Evolutionary conservation across 2,113 vertebrate species (phyloP).

Genomic region (Phylloscopus trochiloides): DNA sequence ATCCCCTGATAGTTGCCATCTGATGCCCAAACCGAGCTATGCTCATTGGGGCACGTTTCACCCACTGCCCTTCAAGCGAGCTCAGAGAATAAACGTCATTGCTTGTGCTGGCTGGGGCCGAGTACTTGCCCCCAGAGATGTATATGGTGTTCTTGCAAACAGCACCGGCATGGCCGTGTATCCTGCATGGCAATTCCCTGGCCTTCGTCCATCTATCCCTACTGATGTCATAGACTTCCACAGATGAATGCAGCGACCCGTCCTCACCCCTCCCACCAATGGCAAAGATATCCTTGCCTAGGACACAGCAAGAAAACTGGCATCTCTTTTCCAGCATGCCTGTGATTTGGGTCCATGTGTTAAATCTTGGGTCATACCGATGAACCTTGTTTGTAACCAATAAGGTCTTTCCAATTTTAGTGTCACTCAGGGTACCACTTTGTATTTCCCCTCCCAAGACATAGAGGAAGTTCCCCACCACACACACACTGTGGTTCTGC

Average conservation of each 20-base stretch:
- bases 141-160: slow-evolving; percentile 79
- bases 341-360: slow-evolving; percentile 78
- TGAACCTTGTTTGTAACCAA: slow-evolving; percentile 78
- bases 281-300: slow-evolving; percentile 79
- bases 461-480: slow-evolving; percentile 88
- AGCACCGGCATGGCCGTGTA: slow-evolving; percentile 85
- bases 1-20: slow-evolving; percentile 80
- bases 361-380: slow-evolving; percentile 90
- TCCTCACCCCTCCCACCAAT: slow-evolving; percentile 80
- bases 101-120: slow-evolving; percentile 71
- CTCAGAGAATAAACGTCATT: slow-evolving; percentile 79
- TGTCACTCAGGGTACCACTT: neutral
- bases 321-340: slow-evolving; percentile 84
- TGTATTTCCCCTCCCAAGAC: slow-evolving; percentile 86
- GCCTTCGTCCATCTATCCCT: slow-evolving; percentile 80
- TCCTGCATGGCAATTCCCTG: slow-evolving; percentile 71
- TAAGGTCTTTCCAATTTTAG: neutral
- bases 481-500: slow-evolving; percentile 83
- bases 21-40: slow-evolving; percentile 90
- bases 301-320: slow-evolving; percentile 85
- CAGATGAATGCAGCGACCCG: slow-evolving; percentile 73
- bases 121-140: slow-evolving; percentile 84
- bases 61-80: slow-evolving; percentile 72
- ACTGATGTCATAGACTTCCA: slow-evolving; percentile 85
- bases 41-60: slow-evolving; percentile 83